Base-by-base conservation (phyloP, 2,888 invertebrate species). In the Ormyrus pomaceus region DNA sequence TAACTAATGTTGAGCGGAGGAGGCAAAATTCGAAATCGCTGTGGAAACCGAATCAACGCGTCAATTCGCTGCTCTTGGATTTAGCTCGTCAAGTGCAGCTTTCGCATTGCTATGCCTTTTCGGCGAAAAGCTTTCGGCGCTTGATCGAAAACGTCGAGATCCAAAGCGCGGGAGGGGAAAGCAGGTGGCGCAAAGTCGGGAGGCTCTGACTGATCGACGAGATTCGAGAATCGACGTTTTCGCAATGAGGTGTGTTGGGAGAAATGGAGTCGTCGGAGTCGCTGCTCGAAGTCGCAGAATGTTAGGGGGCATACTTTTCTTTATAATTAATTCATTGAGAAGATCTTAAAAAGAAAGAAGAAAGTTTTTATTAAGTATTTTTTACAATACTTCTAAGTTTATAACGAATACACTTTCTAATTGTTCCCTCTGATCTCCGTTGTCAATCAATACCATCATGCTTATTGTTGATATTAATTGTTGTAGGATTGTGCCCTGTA, bases 81-180 rank as follows among this genome's bases (percentile, higher is more conserved):
- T 77, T 64, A 51, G 56, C 19, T 70, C 56, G 34, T 10, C 50
- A 56, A 62, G 56, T 55, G 62, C n/a, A n/a, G 13, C 46, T 7
- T 1, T 13, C 10, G 45, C 8, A 53, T n/a, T 70, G 70, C 64
- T 46, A 46, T 11, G 34, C 58, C 51, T 71, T 71, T 71, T 58
- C 50, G 64, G 51, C 46, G 64, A 7, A 69, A 61, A 62, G 62
- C 62, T 55, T 11, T 76, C 34, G 19, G 45, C 0, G 55, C 69
- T 76, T 62, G 55, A 76, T 76, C 62, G 76, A 69, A 76, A 76
- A 76, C 68, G 62, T 76, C 62, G 69, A 62, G 69, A 76, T 68
- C 34, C 62, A 53, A 34, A 34, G n/a, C 13, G 46, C 55, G 55
- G 55, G 53, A 45, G 46, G 11, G 45, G 45, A 11, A 13, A 34